These are phyloP conservation scores for Coilia nasus DNA, from an alignment of 2,797 vertebrate species.

Conservation along the genomic window DNA sequence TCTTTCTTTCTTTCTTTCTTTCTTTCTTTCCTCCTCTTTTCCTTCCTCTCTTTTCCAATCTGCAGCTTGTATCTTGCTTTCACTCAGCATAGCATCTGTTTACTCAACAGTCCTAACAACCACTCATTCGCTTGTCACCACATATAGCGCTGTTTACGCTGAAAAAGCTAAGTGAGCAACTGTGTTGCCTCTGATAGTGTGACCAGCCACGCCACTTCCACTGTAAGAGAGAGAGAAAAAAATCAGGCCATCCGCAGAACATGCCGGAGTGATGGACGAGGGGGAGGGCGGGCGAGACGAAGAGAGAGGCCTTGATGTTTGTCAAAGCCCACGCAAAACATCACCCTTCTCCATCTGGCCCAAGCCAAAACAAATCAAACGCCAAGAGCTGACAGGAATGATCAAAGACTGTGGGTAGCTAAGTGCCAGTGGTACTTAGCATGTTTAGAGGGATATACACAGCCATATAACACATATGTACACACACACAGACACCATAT, in stretches of 20 bases:
- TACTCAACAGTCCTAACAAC: not conserved
- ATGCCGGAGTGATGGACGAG: not conserved
- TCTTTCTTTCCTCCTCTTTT: not conserved
- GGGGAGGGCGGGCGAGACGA: not conserved
- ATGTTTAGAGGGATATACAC: not conserved
- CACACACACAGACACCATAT: not conserved
- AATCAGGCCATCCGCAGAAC: not conserved
- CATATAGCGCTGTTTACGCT: not conserved
- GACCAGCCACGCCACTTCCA: not conserved
- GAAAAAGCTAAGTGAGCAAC: not conserved
- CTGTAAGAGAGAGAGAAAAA: not conserved
- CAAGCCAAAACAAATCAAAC: not conserved
- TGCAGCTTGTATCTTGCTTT: not conserved
- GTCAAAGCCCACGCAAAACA: slow-evolving; percentile 20
- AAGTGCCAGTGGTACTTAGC: not conserved
- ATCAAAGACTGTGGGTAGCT: not conserved
- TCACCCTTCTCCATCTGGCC: slow-evolving; percentile 11
- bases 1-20: not conserved
- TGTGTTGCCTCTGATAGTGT: not conserved
- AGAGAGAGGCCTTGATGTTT: slow-evolving; percentile 3
- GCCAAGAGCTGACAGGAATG: not conserved
- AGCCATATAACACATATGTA: not conserved
- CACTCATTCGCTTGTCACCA: not conserved
- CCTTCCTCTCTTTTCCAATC: not conserved
- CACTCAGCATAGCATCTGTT: not conserved